Evolutionary conservation across 2,797 vertebrate species (phyloP).

Genomic region (Denticeps clupeoides): DNA sequence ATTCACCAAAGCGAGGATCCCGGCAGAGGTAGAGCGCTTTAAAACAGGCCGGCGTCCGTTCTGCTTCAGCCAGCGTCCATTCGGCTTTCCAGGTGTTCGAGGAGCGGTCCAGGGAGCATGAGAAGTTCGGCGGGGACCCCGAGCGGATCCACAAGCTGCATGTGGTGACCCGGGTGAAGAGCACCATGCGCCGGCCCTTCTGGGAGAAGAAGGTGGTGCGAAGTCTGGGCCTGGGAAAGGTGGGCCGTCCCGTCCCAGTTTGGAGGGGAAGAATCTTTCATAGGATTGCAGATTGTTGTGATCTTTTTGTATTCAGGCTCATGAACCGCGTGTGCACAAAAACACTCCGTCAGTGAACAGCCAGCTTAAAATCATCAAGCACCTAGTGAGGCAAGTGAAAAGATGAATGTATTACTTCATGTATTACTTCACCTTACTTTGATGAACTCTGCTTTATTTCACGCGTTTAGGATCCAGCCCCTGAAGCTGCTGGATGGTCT

Average conservation of each 20-base stretch:
- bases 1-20: too few species aligned
- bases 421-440: too few species aligned
- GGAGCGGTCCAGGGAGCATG: constrained; percentile 71
- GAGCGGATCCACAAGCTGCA: constrained; percentile 87
- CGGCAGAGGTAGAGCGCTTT: too few species aligned
- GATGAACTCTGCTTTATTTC: background rate
- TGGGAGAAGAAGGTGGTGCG: constrained; percentile 83
- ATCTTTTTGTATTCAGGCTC: constrained; percentile 46
- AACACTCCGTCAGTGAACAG: constrained; percentile 83
- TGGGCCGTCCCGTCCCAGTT: constrained; percentile 31
- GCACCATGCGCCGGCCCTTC: constrained; percentile 67
- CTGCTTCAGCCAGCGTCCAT: too few species aligned
- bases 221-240: constrained; percentile 73
- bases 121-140: constrained; percentile 82
- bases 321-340: constrained; percentile 79
- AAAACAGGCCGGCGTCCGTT: too few species aligned
- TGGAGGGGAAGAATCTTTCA: background rate
- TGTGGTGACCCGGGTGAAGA: constrained; percentile 74
- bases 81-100: constrained; percentile 69
- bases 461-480: constrained; percentile 69
- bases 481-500: constrained; percentile 79
- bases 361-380: constrained; percentile 79
- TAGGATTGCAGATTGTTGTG: too few species aligned
- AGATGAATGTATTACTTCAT: too few species aligned
- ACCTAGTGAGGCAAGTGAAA: constrained; percentile 79